Percentiles rank a stretch among this genome's conserved stretches.
Conservation (phyloP, 1,140 invertebrate genomes). For the Bathynomus jamesi region DNA sequence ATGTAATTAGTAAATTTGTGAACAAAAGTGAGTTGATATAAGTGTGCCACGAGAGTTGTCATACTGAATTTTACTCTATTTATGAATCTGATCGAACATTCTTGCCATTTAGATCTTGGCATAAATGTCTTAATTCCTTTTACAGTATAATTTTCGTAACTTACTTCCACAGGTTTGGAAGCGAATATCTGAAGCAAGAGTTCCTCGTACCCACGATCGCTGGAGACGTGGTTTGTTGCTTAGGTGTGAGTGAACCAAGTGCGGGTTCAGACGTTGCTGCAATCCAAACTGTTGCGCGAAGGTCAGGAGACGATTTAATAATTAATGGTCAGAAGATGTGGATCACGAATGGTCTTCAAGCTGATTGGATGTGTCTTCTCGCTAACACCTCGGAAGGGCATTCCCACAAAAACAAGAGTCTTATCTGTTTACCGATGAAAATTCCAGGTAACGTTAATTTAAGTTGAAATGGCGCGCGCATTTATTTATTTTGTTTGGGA, state of each 20-base stretch:
- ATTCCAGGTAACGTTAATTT: constrained; percentile 48
- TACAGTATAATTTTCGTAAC: too few relatives aligned
- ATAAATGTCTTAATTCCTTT: too few relatives aligned
- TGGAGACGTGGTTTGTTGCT: constrained; percentile 52
- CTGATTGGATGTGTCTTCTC: constrained; percentile 56
- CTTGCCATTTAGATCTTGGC: too few relatives aligned
- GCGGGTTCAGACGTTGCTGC: constrained; percentile 55
- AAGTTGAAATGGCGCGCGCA: too few relatives aligned
- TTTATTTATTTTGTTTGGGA: too few relatives aligned
- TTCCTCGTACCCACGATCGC: constrained; percentile 52
- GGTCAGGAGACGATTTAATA: constrained; percentile 47
- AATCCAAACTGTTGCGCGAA: constrained; percentile 45
- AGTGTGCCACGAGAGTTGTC: too few relatives aligned
- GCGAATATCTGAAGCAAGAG: constrained; percentile 50
- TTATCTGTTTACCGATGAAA: constrained; percentile 54
- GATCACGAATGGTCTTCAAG: constrained; percentile 52
- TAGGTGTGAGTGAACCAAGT: constrained; percentile 53
- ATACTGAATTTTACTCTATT: too few relatives aligned
- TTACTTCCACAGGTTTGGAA: too few relatives aligned
- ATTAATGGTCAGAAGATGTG: constrained; percentile 54
- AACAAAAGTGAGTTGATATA: too few relatives aligned
- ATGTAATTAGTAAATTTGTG: too few relatives aligned
- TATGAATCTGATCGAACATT: too few relatives aligned
- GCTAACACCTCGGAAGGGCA: constrained; percentile 48
- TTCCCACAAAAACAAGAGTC: constrained; percentile 52